Percentiles rank a stretch among this genome's conserved stretches.
phyloP scores from a whole-genome alignment of 2,888 invertebrate species.

The Anagyrus pseudococci region DNA sequence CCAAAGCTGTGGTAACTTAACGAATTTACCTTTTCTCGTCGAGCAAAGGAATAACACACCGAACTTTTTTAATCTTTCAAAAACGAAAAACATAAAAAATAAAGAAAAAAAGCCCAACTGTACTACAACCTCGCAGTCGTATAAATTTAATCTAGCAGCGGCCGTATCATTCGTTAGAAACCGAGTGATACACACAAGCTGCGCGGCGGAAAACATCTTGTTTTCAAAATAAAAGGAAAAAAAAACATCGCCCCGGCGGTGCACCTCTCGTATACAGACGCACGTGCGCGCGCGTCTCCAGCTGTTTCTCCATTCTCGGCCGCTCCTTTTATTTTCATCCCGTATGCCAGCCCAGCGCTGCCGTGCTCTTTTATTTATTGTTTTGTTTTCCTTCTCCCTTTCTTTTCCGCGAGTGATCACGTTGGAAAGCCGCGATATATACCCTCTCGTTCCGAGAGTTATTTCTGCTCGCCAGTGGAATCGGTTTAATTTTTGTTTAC shows the following conservation, averaged over 20 bases:
- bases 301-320: constrained; percentile 30
- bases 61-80: too few species aligned
- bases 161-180: background rate
- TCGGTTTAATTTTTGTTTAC: constrained; percentile 29
- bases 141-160: too few species aligned
- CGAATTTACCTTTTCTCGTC: too few species aligned
- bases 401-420: background rate
- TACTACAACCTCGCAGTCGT: too few species aligned
- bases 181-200: background rate
- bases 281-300: constrained; percentile 1
- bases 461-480: background rate
- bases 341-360: constrained; percentile 11
- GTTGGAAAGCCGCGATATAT: background rate
- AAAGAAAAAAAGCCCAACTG: too few species aligned
- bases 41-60: too few species aligned
- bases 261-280: background rate
- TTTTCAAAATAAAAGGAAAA: background rate
- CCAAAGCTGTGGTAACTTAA: too few species aligned
- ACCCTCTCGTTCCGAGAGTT: background rate
- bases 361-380: background rate
- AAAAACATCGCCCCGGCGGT: background rate
- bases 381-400: constrained; percentile 7
- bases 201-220: background rate
- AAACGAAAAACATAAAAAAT: too few species aligned
- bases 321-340: constrained; percentile 28